phyloP scores from a whole-genome alignment of 2,113 vertebrate genomes.

The Petrocephalus zakoni region DNA sequence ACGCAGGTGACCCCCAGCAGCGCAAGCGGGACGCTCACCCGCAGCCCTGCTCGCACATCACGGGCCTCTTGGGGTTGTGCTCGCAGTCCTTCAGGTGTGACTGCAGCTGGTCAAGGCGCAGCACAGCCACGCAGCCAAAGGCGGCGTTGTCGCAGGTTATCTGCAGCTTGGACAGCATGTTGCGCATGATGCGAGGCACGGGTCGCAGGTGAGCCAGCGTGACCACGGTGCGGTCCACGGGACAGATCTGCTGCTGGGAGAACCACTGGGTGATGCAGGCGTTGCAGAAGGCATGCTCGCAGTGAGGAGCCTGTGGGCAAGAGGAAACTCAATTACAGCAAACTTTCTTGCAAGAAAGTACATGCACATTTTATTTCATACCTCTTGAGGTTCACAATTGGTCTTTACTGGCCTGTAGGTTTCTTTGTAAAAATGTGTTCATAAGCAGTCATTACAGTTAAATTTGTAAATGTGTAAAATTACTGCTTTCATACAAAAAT shows the following conservation, averaged over 20 bases:
- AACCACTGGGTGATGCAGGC: slow-evolving; percentile 99
- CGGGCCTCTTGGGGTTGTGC: slow-evolving; percentile 94
- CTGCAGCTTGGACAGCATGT: slow-evolving; percentile 97
- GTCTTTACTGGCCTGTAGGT: background rate
- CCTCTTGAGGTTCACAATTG: background rate
- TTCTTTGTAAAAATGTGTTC: background rate
- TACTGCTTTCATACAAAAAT: background rate
- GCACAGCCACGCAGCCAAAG: slow-evolving; percentile 86
- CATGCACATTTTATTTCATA: background rate
- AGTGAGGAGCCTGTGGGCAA: slow-evolving; percentile 80
- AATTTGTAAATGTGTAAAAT: background rate
- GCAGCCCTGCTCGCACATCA: slow-evolving; percentile 92
- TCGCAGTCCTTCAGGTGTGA: slow-evolving; percentile 95
- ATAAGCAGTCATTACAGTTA: background rate
- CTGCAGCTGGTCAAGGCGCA: slow-evolving; percentile 91
- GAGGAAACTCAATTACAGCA: background rate
- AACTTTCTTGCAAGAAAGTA: background rate
- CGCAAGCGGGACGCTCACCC: slow-evolving; percentile 64
- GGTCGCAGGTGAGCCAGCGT: slow-evolving; percentile 93
- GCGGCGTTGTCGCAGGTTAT: slow-evolving; percentile 92
- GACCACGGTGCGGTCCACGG: slow-evolving; percentile 94
- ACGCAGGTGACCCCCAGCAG: background rate
- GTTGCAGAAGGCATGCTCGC: slow-evolving; percentile 98
- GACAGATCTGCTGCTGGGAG: slow-evolving; percentile 96
- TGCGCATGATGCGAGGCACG: slow-evolving; percentile 97